Conservation (phyloP, 2,888 invertebrate genomes). For the Dilophus febrilis region DNA sequence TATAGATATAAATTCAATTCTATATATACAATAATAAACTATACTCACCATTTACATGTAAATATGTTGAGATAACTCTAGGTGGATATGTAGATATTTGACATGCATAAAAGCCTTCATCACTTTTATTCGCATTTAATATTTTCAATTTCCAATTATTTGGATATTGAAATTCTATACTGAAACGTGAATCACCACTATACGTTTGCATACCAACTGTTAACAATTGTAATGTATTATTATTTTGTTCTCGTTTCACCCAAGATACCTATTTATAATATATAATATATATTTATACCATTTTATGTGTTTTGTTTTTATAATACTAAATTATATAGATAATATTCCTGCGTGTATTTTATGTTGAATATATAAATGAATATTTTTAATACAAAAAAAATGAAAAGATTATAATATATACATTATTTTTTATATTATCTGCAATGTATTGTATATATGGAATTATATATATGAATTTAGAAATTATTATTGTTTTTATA, state of each 20-base stretch:
- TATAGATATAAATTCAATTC: no score
- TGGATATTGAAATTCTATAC: constrained; percentile 48
- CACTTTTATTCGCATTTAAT: constrained; percentile 21
- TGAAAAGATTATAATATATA: no score
- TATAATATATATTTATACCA: no score
- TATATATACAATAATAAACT: no score
- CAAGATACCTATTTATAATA: constrained; percentile 65
- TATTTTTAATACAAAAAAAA: no score
- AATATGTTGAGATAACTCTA: constrained; percentile 19
- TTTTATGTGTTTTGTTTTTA: background rate
- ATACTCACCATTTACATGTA: constrained; percentile 19
- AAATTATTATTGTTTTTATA: no score
- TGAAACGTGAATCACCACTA: constrained; percentile 43
- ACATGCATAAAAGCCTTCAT: constrained; percentile 25
- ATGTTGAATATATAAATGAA: no score
- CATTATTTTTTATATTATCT: no score
- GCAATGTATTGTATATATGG: no score
- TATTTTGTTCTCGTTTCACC: constrained; percentile 39
- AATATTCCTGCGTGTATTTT: background rate
- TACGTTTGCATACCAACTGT: constrained; percentile 47
- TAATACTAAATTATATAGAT: background rate
- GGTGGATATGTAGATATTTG: constrained; percentile 25
- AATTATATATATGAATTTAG: no score
- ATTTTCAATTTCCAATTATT: constrained; percentile 30
- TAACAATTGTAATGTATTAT: constrained; percentile 44